Conservation (phyloP, 2,888 invertebrate species). For the Cerastis leucographa region DNA sequence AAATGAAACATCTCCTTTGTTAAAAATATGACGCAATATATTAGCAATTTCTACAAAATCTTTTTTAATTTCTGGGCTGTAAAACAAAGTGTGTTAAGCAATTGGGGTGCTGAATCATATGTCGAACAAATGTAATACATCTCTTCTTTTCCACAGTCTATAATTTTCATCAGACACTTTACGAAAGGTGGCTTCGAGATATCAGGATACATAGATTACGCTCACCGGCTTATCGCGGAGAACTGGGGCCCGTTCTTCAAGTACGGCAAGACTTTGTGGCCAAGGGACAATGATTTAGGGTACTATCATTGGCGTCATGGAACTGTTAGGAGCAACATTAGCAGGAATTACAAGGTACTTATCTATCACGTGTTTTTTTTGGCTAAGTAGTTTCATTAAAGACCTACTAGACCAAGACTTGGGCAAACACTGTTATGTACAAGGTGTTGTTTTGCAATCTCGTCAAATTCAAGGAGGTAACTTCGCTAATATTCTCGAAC, state of each 20-base stretch:
- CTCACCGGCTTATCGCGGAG: constrained; percentile 92
- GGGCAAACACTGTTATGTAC: too few relatives aligned
- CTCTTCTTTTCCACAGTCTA: constrained; percentile 89
- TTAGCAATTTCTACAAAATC: background rate
- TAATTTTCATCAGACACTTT: constrained; percentile 94
- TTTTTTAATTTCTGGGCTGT: background rate
- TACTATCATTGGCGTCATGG: constrained; percentile 95
- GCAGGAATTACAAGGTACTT: constrained; percentile 95
- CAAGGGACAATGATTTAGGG: constrained; percentile 93
- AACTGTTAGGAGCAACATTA: constrained; percentile 93
- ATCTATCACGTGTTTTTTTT: background rate
- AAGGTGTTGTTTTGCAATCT: too few relatives aligned
- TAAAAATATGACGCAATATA: background rate
- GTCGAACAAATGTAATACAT: background rate
- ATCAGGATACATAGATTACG: constrained; percentile 96
- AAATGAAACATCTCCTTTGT: too few relatives aligned
- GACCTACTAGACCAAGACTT: background rate
- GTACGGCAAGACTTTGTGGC: constrained; percentile 91
- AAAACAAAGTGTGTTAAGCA: background rate
- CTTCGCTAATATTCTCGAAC: too few relatives aligned
- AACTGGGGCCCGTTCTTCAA: constrained; percentile 95
- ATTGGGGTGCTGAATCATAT: background rate
- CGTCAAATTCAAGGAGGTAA: too few relatives aligned
- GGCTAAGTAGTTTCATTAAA: background rate
- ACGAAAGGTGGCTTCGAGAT: constrained; percentile 94